These are phyloP conservation scores for Puma concolor DNA, from an alignment of 2,113 vertebrate species.

Conservation along the genomic window DNA sequence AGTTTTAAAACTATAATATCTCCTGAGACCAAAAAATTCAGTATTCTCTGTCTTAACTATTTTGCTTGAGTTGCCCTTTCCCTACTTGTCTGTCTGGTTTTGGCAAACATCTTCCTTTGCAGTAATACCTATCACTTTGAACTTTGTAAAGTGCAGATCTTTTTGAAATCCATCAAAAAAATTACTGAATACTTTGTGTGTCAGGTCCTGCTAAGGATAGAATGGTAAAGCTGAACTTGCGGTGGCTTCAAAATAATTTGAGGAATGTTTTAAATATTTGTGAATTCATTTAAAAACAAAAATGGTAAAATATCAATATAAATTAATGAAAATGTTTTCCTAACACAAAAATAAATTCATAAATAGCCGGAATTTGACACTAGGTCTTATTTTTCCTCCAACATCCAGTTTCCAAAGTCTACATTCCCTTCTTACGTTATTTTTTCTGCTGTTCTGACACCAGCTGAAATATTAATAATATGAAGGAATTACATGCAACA, in stretches of 20 bases:
- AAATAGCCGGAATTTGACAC: neutral
- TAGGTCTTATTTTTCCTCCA: neutral
- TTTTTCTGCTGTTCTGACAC: neutral
- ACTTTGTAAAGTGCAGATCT: neutral
- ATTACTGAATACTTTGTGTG: neutral
- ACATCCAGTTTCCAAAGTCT: neutral
- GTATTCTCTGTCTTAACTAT: neutral
- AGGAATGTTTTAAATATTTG: constrained; percentile 8
- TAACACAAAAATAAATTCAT: neutral
- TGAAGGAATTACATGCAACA: constrained; percentile 22
- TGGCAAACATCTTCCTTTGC: neutral
- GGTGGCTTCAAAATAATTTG: neutral
- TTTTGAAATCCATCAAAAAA: neutral
- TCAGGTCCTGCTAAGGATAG: neutral
- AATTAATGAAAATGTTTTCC: constrained; percentile 1
- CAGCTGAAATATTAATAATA: constrained; percentile 15
- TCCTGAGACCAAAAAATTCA: neutral
- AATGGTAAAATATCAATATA: neutral
- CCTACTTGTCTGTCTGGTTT: neutral
- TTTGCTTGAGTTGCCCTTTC: neutral
- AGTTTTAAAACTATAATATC: constrained; percentile 5
- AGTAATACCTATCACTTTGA: neutral
- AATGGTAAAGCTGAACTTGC: neutral
- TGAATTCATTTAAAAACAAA: constrained; percentile 28
- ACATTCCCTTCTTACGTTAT: neutral